These are phyloP conservation scores for Leptosomus discolor DNA, from an alignment of 2,113 vertebrate genomes.

Conservation along the genomic window DNA sequence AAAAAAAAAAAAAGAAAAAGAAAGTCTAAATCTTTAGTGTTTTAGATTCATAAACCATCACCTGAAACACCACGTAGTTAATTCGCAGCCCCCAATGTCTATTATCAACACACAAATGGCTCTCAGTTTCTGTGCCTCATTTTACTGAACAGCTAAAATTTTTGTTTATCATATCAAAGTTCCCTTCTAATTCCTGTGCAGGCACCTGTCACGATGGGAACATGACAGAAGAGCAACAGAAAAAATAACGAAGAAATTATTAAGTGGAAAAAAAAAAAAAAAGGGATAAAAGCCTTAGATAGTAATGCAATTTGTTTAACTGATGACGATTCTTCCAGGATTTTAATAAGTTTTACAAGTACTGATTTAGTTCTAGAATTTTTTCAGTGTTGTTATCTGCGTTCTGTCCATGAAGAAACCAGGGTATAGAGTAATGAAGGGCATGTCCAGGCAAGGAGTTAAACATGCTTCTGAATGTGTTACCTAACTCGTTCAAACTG, in stretches of 20 bases:
- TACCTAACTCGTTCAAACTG: constrained; percentile 52
- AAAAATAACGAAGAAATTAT: neutral
- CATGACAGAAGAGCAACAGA: neutral
- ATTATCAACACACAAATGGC: neutral
- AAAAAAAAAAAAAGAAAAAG: neutral
- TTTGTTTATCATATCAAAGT: neutral
- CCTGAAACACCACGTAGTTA: neutral
- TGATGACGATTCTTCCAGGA: neutral
- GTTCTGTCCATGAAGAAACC: neutral
- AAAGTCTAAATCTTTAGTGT: neutral
- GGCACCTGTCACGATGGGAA: neutral
- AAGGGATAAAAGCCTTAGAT: neutral
- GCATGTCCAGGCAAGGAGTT: constrained; percentile 21
- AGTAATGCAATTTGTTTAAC: neutral
- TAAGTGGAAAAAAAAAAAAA: neutral
- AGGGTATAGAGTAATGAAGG: neutral
- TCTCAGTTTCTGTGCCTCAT: neutral
- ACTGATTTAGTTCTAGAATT: neutral
- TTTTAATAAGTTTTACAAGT: neutral
- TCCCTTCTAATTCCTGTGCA: neutral
- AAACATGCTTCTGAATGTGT: neutral
- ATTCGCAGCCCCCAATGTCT: neutral
- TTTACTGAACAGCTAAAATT: neutral
- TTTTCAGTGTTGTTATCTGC: neutral
- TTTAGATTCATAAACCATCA: neutral